phyloP scores from a whole-genome alignment of 1,140 invertebrate species.

The Myzus persicae region DNA sequence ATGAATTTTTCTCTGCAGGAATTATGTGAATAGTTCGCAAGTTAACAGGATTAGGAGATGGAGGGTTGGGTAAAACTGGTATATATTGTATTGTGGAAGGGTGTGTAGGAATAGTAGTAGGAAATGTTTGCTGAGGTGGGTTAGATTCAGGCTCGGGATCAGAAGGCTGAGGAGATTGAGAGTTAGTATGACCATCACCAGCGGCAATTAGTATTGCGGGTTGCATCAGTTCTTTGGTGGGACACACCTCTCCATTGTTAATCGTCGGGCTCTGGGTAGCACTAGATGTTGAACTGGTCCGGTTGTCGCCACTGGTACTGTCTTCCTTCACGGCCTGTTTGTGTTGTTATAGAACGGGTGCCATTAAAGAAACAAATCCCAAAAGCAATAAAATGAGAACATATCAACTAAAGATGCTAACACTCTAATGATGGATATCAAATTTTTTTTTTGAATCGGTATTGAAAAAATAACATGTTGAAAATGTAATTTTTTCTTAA shows the following conservation, averaged over 20 bases:
- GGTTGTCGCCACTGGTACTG: conserved; percentile 55
- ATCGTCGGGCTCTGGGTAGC: conserved; percentile 57
- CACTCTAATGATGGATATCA: conserved; percentile 21
- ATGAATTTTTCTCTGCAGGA: conserved; percentile 46
- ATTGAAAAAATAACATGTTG: background rate
- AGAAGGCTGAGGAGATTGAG: conserved; percentile 63
- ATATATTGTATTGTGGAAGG: conserved; percentile 63
- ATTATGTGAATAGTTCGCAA: conserved; percentile 58
- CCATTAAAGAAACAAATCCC: conserved; percentile 58
- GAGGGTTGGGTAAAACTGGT: conserved; percentile 59
- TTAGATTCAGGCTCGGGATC: conserved; percentile 59
- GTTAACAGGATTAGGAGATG: conserved; percentile 57
- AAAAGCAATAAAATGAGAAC: conserved; percentile 57
- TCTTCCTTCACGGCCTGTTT: conserved; percentile 57
- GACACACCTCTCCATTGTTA: conserved; percentile 58
- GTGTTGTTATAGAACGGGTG: conserved; percentile 55
- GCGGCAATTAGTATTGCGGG: conserved; percentile 55
- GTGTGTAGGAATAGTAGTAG: conserved; percentile 62
- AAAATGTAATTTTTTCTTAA: background rate
- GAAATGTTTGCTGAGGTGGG: conserved; percentile 61
- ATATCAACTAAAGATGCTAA: conserved; percentile 51
- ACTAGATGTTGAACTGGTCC: conserved; percentile 58
- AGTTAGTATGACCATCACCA: conserved; percentile 58
- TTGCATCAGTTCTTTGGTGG: conserved; percentile 57
- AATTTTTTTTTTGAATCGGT: background rate